These are phyloP conservation scores for Palaemon carinicauda DNA, from an alignment of 1,140 invertebrate species.

Conservation along the genomic window DNA sequence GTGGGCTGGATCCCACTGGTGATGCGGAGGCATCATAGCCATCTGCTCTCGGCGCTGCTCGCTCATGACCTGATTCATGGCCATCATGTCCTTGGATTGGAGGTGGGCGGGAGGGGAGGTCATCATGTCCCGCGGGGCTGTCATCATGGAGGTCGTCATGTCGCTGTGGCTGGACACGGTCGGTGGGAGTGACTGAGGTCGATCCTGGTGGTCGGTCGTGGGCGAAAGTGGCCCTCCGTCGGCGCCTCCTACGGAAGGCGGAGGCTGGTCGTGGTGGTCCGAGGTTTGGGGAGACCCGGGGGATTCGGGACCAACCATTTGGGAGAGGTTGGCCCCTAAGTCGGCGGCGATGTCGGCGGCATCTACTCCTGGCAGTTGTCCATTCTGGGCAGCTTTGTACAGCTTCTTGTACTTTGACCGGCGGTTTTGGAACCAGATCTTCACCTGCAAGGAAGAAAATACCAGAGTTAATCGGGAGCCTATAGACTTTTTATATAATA, in stretches of 20 bases:
- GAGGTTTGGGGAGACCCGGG: slow-evolving; percentile 33
- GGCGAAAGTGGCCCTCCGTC: slow-evolving; percentile 49
- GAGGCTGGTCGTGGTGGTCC: slow-evolving; percentile 37
- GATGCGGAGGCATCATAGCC: slow-evolving; percentile 14
- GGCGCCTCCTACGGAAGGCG: slow-evolving; percentile 22
- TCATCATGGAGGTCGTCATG: slow-evolving; percentile 32
- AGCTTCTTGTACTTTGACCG: slow-evolving; percentile 97
- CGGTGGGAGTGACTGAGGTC: slow-evolving; percentile 48
- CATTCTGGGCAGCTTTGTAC: slow-evolving; percentile 80
- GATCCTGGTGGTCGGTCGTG: slow-evolving; percentile 33
- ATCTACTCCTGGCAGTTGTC: slow-evolving; percentile 55
- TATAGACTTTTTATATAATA: background rate
- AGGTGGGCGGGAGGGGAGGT: slow-evolving; percentile 28
- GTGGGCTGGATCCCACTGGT: slow-evolving; percentile 52
- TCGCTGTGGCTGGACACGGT: slow-evolving; percentile 35
- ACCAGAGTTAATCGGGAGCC: background rate
- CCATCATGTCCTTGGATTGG: slow-evolving; percentile 45
- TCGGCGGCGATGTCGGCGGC: slow-evolving; percentile 37
- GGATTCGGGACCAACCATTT: slow-evolving; percentile 42
- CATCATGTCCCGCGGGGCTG: slow-evolving; percentile 14
- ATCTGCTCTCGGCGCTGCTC: slow-evolving; percentile 35
- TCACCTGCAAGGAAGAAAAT: slow-evolving; percentile 77
- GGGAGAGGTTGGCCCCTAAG: slow-evolving; percentile 18
- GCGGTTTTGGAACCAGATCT: slow-evolving; percentile 98
- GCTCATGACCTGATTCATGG: slow-evolving; percentile 35